Conservation (phyloP, 2,797 vertebrate species). For the Emys orbicularis region DNA sequence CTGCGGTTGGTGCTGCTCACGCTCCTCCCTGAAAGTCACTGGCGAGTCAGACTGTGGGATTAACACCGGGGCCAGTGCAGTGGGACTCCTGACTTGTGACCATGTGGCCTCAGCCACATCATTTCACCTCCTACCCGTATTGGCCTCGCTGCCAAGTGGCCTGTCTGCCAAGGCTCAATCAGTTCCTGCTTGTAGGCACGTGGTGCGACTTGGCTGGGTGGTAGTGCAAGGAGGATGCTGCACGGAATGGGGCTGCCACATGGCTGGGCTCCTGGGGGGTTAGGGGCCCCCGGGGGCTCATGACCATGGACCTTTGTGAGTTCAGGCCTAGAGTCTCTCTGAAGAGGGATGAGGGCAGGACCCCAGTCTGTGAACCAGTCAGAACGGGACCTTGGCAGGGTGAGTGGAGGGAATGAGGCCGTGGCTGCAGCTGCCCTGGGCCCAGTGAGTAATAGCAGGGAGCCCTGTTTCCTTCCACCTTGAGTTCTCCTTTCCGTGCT, state of each 20-base stretch:
- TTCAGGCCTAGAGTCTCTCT: neutral
- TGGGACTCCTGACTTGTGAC: accelerated
- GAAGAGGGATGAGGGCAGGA: neutral
- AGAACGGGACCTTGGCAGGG: neutral
- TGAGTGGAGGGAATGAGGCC: neutral
- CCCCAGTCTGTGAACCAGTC: neutral
- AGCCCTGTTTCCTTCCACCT: neutral
- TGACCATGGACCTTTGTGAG: neutral
- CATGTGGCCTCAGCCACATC: neutral
- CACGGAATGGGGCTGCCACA: neutral
- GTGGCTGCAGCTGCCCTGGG: too few species aligned
- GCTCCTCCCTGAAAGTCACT: accelerated
- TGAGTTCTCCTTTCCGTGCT: too few species aligned
- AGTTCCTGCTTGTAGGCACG: too few species aligned
- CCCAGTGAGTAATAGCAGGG: neutral
- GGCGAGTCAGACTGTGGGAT: neutral
- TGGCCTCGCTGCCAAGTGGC: neutral
- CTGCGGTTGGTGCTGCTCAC: accelerated
- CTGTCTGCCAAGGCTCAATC: neutral
- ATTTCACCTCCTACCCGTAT: neutral
- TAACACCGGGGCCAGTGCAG: neutral
- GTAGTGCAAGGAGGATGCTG: neutral
- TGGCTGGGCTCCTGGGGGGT: neutral
- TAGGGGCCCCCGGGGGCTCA: neutral
- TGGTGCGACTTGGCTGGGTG: neutral